Percentiles rank a stretch among this genome's conserved stretches.
Evolutionary conservation across 2,888 invertebrate species (phyloP).

Genomic region (Rambutsinella grinnellia): DNA sequence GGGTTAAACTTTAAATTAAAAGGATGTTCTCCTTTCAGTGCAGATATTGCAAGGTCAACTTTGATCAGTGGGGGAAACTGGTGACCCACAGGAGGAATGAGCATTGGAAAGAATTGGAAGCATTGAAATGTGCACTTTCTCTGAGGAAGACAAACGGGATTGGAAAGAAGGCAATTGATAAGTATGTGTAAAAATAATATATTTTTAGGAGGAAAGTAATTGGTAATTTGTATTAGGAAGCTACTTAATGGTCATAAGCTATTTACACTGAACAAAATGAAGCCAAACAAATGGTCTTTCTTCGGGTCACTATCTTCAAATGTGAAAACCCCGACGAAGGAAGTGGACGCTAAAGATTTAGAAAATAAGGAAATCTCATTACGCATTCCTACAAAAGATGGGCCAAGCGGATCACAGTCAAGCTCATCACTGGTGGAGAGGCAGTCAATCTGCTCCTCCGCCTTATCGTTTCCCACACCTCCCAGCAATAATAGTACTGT

Average conservation of each 20-base stretch:
- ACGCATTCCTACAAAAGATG: constrained; percentile 21
- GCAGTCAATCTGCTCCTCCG: neutral
- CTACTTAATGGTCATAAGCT: too few relatives aligned
- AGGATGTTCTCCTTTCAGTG: constrained; percentile 44
- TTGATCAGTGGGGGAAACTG: constrained; percentile 37
- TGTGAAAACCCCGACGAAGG: neutral
- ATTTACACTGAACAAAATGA: too few relatives aligned
- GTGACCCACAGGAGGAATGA: constrained; percentile 39
- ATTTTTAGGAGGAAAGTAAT: too few relatives aligned
- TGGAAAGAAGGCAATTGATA: too few relatives aligned
- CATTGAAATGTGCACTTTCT: constrained; percentile 24
- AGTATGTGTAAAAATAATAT: too few relatives aligned
- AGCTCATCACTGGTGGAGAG: neutral
- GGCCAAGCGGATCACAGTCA: neutral
- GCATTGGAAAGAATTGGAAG: constrained; percentile 39
- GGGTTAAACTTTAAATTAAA: neutral
- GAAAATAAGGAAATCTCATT: constrained; percentile 38
- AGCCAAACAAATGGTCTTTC: too few relatives aligned
- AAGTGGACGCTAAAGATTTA: constrained; percentile 34
- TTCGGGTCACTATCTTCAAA: too few relatives aligned
- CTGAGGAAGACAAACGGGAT: too few relatives aligned
- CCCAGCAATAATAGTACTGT: too few relatives aligned
- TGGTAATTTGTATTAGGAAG: too few relatives aligned
- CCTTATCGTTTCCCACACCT: neutral
- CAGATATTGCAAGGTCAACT: constrained; percentile 41